Conservation (phyloP, 2,888 invertebrate species). For the Asteroscopus sphinx region DNA sequence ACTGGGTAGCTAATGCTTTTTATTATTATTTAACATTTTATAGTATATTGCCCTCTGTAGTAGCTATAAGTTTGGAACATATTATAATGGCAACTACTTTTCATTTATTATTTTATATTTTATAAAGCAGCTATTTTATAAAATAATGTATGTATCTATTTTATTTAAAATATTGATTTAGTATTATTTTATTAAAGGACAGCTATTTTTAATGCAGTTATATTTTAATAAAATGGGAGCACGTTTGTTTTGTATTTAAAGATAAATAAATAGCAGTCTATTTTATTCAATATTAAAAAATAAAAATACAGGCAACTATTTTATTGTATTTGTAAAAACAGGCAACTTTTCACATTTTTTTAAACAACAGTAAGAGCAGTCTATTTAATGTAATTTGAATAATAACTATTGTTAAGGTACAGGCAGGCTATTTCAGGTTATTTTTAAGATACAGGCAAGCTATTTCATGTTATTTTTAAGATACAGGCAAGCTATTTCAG, state of each 20-base stretch:
- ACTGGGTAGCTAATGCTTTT: conserved; percentile 52
- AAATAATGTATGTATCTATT: conserved; percentile 1
- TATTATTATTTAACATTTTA: conserved; percentile 12
- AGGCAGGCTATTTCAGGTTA: conserved; percentile 10
- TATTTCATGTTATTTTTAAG: background rate
- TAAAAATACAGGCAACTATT: conserved; percentile 9
- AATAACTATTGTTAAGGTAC: too few species aligned
- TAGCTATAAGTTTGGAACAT: conserved; percentile 56
- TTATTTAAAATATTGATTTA: background rate
- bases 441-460: conserved; percentile 10
- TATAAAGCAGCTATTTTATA: conserved; percentile 1
- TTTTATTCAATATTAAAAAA: conserved; percentile 2
- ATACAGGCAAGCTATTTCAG: background rate
- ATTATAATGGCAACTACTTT: conserved; percentile 31
- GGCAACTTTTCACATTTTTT: conserved; percentile 20
- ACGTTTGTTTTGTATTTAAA: background rate
- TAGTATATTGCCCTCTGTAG: conserved; percentile 61
- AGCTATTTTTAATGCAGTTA: conserved; percentile 1
- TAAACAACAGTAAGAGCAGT: too few species aligned
- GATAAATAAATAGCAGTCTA: conserved; percentile 1
- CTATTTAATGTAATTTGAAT: background rate
- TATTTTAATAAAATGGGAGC: background rate
- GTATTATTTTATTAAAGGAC: background rate
- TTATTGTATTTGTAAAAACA: background rate
- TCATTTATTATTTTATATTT: conserved; percentile 4